These are phyloP conservation scores for Anser cygnoides DNA, from an alignment of 2,113 vertebrate genomes.

Conservation along the genomic window DNA sequence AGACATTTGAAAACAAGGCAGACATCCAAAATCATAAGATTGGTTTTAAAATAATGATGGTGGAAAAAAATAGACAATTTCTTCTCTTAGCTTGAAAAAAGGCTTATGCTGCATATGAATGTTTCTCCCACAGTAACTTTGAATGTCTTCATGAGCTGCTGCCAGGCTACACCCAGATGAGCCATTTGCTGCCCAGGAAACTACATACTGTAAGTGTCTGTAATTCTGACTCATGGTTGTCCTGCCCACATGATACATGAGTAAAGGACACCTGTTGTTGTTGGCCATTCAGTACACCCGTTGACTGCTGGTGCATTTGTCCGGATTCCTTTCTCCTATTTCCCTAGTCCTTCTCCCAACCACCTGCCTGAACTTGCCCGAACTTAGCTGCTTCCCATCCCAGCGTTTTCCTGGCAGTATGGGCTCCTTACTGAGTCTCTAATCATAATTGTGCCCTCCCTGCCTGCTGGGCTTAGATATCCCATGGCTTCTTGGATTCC, in stretches of 20 bases:
- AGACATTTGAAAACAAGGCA: background rate
- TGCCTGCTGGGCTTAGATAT: background rate
- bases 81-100: background rate
- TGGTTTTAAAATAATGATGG: background rate
- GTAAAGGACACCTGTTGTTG: slow-evolving; percentile 41
- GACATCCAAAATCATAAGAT: background rate
- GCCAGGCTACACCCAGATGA: slow-evolving; percentile 28
- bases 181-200: background rate
- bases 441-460: background rate
- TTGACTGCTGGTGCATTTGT: background rate
- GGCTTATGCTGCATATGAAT: accelerated
- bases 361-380: background rate
- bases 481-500: background rate
- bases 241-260: background rate
- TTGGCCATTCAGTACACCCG: background rate
- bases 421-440: background rate
- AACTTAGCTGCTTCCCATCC: background rate
- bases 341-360: background rate
- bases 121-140: background rate
- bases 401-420: background rate
- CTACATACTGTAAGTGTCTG: background rate
- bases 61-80: background rate
- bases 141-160: slow-evolving; percentile 34
- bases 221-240: slow-evolving; percentile 17
- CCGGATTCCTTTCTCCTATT: background rate